A percentile compares a stretch with the other conserved stretches of the same genome.
phyloP scores from a whole-genome alignment of 2,113 vertebrate genomes.

The Pagrus major region DNA sequence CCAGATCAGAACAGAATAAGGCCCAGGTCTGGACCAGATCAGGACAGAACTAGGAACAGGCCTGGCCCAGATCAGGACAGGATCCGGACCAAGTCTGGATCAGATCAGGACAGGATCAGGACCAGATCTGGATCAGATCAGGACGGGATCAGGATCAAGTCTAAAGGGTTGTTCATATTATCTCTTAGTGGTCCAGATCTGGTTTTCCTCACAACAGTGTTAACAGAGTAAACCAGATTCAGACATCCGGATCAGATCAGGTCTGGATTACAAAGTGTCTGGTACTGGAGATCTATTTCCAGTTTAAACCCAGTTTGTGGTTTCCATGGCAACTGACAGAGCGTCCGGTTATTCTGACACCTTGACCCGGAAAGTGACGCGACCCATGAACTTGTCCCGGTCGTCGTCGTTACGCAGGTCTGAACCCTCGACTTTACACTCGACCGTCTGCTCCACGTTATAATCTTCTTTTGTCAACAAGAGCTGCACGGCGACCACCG shows the following conservation, averaged over 20 bases:
- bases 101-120: no score
- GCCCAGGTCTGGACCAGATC: not conserved
- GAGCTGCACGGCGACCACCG: conserved; percentile 92
- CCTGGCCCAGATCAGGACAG: not conserved
- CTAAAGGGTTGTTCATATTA: not conserved
- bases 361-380: conserved; percentile 89
- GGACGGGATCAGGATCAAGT: no score
- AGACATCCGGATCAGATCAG: conserved; percentile 38
- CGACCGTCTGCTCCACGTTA: conserved; percentile 85
- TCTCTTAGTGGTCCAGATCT: conserved; percentile 9
- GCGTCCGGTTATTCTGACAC: conserved; percentile 82
- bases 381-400: conserved; percentile 94
- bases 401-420: conserved; percentile 90
- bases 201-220: conserved; percentile 1
- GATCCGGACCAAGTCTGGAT: no score
- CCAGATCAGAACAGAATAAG: no score
- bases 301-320: conserved; percentile 12
- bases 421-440: conserved; percentile 91
- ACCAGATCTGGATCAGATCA: no score
- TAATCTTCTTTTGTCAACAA: conserved; percentile 76
- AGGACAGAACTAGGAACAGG: not conserved
- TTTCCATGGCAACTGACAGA: conserved; percentile 16
- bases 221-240: conserved; percentile 1
- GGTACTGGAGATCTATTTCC: not conserved
- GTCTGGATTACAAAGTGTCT: conserved; percentile 28